Percentiles rank a stretch among this genome's conserved stretches.
Conservation (phyloP, 2,888 invertebrate genomes). For the Dicycla oo region DNA sequence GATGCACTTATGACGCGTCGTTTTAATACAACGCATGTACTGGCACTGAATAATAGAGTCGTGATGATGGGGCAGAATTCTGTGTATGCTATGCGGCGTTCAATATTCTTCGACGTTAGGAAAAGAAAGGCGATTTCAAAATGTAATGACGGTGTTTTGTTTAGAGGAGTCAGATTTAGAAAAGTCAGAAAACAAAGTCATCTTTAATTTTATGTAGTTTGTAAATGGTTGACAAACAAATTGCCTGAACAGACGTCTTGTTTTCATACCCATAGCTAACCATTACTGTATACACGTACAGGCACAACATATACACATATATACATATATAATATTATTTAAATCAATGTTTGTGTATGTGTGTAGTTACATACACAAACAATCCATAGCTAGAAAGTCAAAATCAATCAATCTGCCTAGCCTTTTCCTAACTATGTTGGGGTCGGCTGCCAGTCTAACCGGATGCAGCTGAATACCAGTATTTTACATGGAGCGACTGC, state of each 20-base stretch:
- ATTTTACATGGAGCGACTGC: too few relatives aligned
- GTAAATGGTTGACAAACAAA: neutral
- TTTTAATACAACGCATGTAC: slow-evolving; percentile 74
- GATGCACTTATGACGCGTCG: slow-evolving; percentile 76
- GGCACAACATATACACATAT: slow-evolving; percentile 9
- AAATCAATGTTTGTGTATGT: slow-evolving; percentile 17
- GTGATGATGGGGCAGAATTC: slow-evolving; percentile 78
- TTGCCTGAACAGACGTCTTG: neutral
- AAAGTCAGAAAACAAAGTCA: neutral
- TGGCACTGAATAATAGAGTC: slow-evolving; percentile 85
- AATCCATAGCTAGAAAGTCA: too few relatives aligned
- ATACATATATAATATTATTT: too few relatives aligned
- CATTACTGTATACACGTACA: neutral
- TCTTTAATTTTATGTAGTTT: neutral
- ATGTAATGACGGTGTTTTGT: slow-evolving; percentile 20
- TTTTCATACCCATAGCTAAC: slow-evolving; percentile 10
- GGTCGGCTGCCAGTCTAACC: too few relatives aligned
- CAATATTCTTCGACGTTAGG: slow-evolving; percentile 29
- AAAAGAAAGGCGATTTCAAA: slow-evolving; percentile 8
- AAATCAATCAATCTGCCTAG: too few relatives aligned
- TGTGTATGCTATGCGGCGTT: slow-evolving; percentile 50
- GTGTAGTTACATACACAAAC: too few relatives aligned
- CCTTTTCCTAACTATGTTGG: too few relatives aligned
- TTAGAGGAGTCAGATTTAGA: neutral
- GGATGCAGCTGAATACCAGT: too few relatives aligned